Evolutionary conservation across 2,113 vertebrate species (phyloP), one percentile per base, ranked within the genome.

Genomic region (Perognathus longimembris): DNA sequence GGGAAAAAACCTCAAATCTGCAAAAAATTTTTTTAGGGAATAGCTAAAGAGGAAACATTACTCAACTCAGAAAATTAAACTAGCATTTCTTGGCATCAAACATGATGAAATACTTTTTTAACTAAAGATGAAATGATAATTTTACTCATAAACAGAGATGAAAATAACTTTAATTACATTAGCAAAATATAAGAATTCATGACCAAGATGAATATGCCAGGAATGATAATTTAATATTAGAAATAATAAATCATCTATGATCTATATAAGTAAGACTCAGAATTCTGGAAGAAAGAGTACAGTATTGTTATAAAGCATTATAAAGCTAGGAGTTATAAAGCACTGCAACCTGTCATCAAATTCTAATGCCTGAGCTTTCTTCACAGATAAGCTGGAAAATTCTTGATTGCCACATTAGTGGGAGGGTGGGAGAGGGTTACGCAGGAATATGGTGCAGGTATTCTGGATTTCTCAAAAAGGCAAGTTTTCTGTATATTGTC

Each of bases 111-210:
- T 70, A 42, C 42, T 38, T 94, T 86, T 82, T n/a, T 83, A 18
- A 80, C 57, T 28, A 86, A 75, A 91, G 64, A 78, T 45, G 1
- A 54, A 54, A 78, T n/a, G 32, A 0, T 10, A 78, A 78, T 88
- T 88, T 93, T 14, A 78, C 17, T 88, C 76, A 38, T 70, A 21
- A 90, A 73, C 34, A 90, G 3, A 40, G 24, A 77, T 81, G 36
- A 94, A 90, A 93, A 82, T 82, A 85, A 61, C 28, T 71, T 17
- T 84, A 69, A 86, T 45, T 21, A 91, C n/a, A 32, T n/a, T 45
- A 81, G 20, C 69, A 81, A 90, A 69, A 28, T 73, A 63, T 34
- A 36, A 38, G 0, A 85, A 42, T 80, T 64, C 70, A 71, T 67
- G 63, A 42, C 7, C 6, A 54, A 84, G 34, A 18, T 70, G 64